Conservation (phyloP, 1,140 invertebrate species). For the Nautilus pompilius region DNA sequence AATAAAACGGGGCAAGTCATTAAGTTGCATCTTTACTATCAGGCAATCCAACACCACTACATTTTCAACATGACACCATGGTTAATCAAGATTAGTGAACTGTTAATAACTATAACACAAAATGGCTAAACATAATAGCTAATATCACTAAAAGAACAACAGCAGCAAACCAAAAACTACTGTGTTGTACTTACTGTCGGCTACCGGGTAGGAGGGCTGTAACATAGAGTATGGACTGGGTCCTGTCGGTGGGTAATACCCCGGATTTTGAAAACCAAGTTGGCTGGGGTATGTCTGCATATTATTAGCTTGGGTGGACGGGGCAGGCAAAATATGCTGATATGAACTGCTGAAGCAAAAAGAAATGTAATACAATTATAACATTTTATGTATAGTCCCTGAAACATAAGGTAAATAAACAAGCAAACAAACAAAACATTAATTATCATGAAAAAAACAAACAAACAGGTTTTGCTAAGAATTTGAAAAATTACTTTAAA, state of each 20-base stretch:
- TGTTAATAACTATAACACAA: too few species aligned
- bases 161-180: not conserved
- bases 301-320: not conserved
- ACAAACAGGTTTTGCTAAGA: too few species aligned
- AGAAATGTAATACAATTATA: not conserved
- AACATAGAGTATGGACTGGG: slow-evolving; percentile 1
- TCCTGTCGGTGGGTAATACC: not conserved
- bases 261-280: not conserved
- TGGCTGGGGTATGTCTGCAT: slow-evolving; percentile 4
- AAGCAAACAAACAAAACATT: too few species aligned
- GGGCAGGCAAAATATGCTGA: not conserved
- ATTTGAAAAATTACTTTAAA: too few species aligned
- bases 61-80: too few species aligned
- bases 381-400: too few species aligned
- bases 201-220: not conserved
- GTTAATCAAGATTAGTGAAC: too few species aligned
- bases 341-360: not conserved
- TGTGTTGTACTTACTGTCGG: not conserved
- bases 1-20: too few species aligned
- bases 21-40: too few species aligned
- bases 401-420: too few species aligned
- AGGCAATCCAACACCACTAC: too few species aligned
- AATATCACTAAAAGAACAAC: not conserved
- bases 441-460: too few species aligned
- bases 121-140: not conserved